Percentiles rank a stretch among this genome's conserved stretches.
Evolutionary conservation across 2,888 invertebrate genomes (phyloP).

Genomic region (Drosophila crucigera): DNA sequence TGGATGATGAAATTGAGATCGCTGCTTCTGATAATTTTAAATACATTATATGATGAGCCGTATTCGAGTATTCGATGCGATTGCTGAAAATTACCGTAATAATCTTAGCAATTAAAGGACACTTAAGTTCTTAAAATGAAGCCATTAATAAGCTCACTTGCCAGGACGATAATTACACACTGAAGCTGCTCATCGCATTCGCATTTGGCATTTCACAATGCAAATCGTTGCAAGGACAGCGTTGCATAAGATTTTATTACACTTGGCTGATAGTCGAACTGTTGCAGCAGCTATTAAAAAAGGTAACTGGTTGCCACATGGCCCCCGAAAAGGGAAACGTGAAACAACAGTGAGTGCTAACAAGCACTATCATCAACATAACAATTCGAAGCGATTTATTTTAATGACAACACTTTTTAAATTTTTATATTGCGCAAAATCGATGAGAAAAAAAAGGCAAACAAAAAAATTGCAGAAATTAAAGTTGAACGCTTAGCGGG

Average conservation of each 20-base stretch:
- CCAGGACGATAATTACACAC: conserved; percentile 45
- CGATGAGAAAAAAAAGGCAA: background rate
- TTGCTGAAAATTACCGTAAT: conserved; percentile 34
- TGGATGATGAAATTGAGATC: background rate
- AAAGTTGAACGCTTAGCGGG: background rate
- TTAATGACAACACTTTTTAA: background rate
- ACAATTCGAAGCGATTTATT: conserved; percentile 2
- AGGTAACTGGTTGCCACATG: background rate
- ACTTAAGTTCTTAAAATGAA: conserved; percentile 58
- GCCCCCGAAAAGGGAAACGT: background rate
- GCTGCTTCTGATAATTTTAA: background rate
- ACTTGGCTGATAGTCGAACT: background rate
- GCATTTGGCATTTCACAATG: conserved; percentile 33
- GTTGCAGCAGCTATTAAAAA: conserved; percentile 9
- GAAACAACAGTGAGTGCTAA: background rate
- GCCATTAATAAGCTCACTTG: conserved; percentile 66
- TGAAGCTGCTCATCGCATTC: conserved; percentile 1
- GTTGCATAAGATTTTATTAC: conserved; percentile 7
- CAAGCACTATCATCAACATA: conserved; percentile 2
- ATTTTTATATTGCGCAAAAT: conserved; percentile 1
- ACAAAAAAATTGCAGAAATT: background rate
- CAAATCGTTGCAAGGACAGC: conserved; percentile 36
- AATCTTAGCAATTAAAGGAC: conserved; percentile 68
- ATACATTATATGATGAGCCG: background rate
- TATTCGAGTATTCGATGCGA: background rate